Evolutionary conservation across 2,888 invertebrate genomes (phyloP), one percentile per base, ranked within the genome.

Genomic region (Melanophora roralis): DNA sequence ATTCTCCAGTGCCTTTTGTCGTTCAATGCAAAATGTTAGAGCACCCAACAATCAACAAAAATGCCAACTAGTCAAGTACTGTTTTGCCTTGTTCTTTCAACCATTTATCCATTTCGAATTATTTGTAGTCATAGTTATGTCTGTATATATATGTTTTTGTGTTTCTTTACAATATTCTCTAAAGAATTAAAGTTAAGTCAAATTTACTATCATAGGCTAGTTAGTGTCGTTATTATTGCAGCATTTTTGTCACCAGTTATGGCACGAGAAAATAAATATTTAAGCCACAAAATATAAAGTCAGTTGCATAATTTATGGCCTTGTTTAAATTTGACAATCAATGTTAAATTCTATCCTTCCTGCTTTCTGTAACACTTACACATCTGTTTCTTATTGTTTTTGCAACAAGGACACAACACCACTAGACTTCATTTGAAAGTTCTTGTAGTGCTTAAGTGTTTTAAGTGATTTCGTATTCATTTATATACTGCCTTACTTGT

Each of bases 261-360:
- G 40, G 32, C 16, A 14, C n/a, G 4, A 9, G 11, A 4, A 11
- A 21, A 23, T 16, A 40, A 7, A 5, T 27, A 32, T n/a, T n/a
- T 57, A 43, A 32, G 9, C 34, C 14, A n/a, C 57, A 49, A 62
- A 21, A 34, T 36, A 55, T 43, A 68, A 68, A 64, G 40, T 47
- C 19, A 68, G 62, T 73, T 76, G 80, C 76, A 80, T 76, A 80
- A 80, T 76, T 80, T 80, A 80, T 73, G 72, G 76, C 55, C 68
- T 76, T 76, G 76, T 73, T 72, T 45, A 67, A 65, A 43, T 80
- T 72, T 80, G 76, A 80, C 80, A 76, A 76, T 80, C 73, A 68
- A 76, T 49, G 60, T 40, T 62, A 60, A 67, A 75, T 75, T 68
- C 45, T 67, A 72, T 53, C 40, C 11, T 32, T 71, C 64, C 34